Evolutionary conservation across 2,797 vertebrate genomes (phyloP).

Genomic region (Okamejei kenojei): DNA sequence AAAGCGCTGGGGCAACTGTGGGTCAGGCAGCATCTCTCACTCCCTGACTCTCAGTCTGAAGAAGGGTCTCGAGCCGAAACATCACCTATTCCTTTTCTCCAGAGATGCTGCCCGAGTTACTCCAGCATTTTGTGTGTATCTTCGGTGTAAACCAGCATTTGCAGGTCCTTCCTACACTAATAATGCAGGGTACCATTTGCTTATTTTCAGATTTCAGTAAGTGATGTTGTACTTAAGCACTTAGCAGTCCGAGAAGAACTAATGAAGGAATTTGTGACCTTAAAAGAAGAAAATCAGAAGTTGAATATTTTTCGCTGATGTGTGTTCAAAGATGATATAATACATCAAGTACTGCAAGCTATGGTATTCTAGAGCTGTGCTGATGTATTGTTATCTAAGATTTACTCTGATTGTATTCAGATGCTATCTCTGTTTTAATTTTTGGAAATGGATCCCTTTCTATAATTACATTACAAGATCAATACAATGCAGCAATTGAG

Average conservation of each 20-base stretch:
- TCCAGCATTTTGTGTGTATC: too few species aligned
- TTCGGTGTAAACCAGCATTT: too few species aligned
- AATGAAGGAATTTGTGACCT: background rate
- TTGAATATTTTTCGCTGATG: constrained; percentile 3
- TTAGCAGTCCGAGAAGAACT: background rate
- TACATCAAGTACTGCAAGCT: background rate
- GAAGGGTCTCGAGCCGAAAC: too few species aligned
- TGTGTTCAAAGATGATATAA: background rate
- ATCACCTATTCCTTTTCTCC: too few species aligned
- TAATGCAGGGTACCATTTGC: background rate
- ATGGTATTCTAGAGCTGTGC: background rate
- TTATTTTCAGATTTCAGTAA: constrained; percentile 23
- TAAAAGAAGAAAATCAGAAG: constrained; percentile 28
- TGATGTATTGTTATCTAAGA: background rate
- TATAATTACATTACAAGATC: background rate
- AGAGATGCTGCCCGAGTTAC: too few species aligned
- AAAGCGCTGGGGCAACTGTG: too few species aligned
- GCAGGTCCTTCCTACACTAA: background rate
- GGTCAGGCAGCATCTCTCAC: too few species aligned
- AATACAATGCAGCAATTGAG: background rate
- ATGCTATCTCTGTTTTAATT: background rate
- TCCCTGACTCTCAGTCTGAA: too few species aligned
- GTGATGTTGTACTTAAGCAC: constrained; percentile 10
- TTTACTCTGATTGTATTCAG: background rate
- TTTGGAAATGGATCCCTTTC: background rate